Percentiles rank a stretch among this genome's conserved stretches.
Conservation (phyloP, 2,888 invertebrate genomes). For the Allacma fusca region DNA sequence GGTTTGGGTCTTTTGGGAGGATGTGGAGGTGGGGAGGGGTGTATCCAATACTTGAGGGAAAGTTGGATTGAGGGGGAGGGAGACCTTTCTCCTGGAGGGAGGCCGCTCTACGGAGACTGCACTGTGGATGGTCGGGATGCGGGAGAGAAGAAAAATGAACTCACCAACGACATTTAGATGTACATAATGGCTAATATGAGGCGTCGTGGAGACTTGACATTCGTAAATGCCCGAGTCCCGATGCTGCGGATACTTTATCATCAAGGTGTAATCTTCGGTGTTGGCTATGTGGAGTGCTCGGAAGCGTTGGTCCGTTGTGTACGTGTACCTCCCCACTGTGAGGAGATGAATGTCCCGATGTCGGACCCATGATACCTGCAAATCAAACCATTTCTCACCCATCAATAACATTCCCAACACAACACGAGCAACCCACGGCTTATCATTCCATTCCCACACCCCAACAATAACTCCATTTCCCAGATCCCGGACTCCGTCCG, state of each 20-base stretch:
- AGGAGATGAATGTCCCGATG: constrained; percentile 89
- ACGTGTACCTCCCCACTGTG: constrained; percentile 88
- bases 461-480: background rate
- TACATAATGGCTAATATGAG: constrained; percentile 91
- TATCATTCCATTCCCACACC: background rate
- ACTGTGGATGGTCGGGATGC: too few species aligned
- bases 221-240: constrained; percentile 83
- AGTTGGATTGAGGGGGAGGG: too few species aligned
- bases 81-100: too few species aligned
- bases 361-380: constrained; percentile 89
- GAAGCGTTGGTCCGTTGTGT: constrained; percentile 91
- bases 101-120: too few species aligned
- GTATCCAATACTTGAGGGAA: too few species aligned
- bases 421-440: background rate
- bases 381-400: constrained; percentile 18
- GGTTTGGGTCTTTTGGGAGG: too few species aligned
- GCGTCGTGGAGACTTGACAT: constrained; percentile 93
- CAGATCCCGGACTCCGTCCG: too few species aligned
- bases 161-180: constrained; percentile 90
- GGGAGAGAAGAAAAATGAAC: constrained; percentile 64
- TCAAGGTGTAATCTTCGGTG: constrained; percentile 87
- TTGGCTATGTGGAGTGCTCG: constrained; percentile 84
- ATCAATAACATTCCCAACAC: background rate
- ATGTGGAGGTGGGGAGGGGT: too few species aligned
- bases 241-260: constrained; percentile 91